Evolutionary conservation across 2,113 vertebrate species (phyloP).

Genomic region (Heliornis fulica): DNA sequence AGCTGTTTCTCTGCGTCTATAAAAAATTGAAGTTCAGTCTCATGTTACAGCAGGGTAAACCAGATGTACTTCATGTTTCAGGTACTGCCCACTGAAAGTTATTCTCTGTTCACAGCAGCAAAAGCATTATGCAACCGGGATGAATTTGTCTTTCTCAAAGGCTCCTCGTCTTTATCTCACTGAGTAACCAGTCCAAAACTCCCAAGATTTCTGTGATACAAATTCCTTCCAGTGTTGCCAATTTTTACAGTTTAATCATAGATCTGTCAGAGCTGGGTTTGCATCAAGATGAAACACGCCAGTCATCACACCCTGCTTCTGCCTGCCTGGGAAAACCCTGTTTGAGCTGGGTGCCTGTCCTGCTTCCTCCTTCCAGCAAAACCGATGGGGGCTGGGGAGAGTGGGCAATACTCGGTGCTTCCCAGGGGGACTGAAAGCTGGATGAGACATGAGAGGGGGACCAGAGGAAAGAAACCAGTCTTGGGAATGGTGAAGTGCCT

Average conservation of each 20-base stretch:
- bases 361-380: not conserved
- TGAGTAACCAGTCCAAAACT: not conserved
- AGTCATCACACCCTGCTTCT: not conserved
- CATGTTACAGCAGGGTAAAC: not conserved
- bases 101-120: not conserved
- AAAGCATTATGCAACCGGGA: not conserved
- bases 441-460: not conserved
- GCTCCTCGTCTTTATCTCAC: not conserved
- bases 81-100: not conserved
- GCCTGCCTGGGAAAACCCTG: not conserved
- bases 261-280: not conserved
- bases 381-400: not conserved
- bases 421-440: not conserved
- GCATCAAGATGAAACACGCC: not conserved
- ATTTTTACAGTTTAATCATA: not conserved
- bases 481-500: not conserved
- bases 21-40: conserved; percentile 4
- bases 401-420: not conserved
- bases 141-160: not conserved
- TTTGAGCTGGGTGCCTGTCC: not conserved
- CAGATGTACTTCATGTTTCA: not conserved
- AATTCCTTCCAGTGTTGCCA: not conserved
- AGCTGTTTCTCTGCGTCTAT: conserved; percentile 46
- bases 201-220: not conserved
- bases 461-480: not conserved